Evolutionary conservation across 1,140 invertebrate genomes (phyloP), one percentile per base, ranked within the genome.

Genomic region (Elymnias hypermnestra): DNA sequence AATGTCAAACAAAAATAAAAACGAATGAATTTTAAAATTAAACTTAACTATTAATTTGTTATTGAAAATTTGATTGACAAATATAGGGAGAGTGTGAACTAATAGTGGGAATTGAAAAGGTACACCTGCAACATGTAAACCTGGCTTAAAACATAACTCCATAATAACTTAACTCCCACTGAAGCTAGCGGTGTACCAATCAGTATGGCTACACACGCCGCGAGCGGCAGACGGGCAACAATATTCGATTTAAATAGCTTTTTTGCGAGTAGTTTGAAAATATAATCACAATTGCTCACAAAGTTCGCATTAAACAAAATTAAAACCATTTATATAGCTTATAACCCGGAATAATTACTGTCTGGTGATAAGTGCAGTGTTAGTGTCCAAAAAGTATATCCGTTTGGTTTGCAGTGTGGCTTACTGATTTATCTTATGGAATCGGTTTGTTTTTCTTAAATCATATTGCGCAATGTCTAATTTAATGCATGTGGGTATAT

Each of bases 201-300:
- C 35, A 47, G 45, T 47, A 14, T 21, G 7, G 28, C 26, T 17
- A 28, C 8, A 19, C 2, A 26, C 37, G 36, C 31, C 45, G 45
- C 28, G 45, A 10, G 45, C 37, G 19, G 3, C 38, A 25, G 17
- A 47, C 45, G 45, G 22, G 12, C 26, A 5, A 9, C 14, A 10
- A 8, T 9, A 15, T 26, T 26, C 8, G 25, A 47, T 15, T 15
- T 15, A 33, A 33, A 31, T 47, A 29, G n/a, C n/a, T 37, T 47
- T 28, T 12, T 23, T 29, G 7, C 25, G 45, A 47, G 25, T 47
- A 47, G 45, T 47, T 37, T 39, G 23, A 15, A 33, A 33, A 33
- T 33, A 12, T 12, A 33, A 33, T 33, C 29, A 2, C 1, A 4
- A 8, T 15, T 15, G 6, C 13, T 15, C 3, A 7, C 3, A 33